Evolutionary conservation across 1,140 invertebrate species (phyloP).

Genomic region (Trachymyrmex septentrionalis): DNA sequence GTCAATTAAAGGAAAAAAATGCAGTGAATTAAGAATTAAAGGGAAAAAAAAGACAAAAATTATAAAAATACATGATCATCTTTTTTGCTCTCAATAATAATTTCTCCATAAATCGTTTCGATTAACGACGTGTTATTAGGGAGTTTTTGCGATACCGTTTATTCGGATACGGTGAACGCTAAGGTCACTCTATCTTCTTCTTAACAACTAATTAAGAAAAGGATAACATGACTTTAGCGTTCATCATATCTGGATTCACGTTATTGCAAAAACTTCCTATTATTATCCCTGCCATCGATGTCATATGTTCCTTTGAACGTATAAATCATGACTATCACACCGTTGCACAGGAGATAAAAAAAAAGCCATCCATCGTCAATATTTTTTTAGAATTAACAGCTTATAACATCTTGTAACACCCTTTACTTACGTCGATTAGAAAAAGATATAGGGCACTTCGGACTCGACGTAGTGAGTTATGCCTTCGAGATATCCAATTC

Average conservation of each 20-base stretch:
- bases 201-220: too few relatives aligned
- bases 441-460: background rate
- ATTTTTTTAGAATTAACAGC: conserved; percentile 53
- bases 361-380: conserved; percentile 17
- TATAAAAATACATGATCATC: background rate
- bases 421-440: conserved; percentile 38
- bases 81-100: conserved; percentile 7
- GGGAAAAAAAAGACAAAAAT: background rate
- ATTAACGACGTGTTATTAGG: conserved; percentile 31
- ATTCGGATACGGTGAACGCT: too few relatives aligned
- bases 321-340: conserved; percentile 19
- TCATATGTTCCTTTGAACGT: conserved; percentile 15
- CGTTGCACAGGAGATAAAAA: conserved; percentile 36
- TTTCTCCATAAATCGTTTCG: conserved; percentile 27
- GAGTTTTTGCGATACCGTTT: too few relatives aligned
- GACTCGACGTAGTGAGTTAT: background rate
- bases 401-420: conserved; percentile 38
- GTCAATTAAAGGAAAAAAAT: background rate
- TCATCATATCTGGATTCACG: too few relatives aligned
- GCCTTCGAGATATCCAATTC: conserved; percentile 28
- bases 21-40: background rate
- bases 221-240: too few relatives aligned
- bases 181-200: too few relatives aligned
- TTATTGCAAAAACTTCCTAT: too few relatives aligned
- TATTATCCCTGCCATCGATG: background rate